phyloP scores from a whole-genome alignment of 30 jellyfish, hydroid and myxozoan genomes.

The Pelagia noctiluca region DNA sequence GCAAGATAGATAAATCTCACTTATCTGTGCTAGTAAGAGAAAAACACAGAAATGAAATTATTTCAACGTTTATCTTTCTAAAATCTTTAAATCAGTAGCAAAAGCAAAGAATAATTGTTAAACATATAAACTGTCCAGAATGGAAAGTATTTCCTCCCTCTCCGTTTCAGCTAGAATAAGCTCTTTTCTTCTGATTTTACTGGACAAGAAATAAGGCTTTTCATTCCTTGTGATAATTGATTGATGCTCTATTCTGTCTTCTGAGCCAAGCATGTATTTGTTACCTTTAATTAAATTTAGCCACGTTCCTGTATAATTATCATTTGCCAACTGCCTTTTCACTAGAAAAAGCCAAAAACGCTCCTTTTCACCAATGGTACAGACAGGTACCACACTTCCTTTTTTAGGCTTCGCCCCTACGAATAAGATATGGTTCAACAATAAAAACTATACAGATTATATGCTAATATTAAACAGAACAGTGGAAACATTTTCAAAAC shows the following conservation, averaged over 20 bases:
- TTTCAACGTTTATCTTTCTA: neutral
- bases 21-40: neutral
- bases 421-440: too few relatives aligned
- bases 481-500: neutral
- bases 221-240: too few relatives aligned
- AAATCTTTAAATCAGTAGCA: neutral
- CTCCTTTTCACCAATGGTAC: too few relatives aligned
- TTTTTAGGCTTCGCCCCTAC: too few relatives aligned
- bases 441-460: too few relatives aligned
- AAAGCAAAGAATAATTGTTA: neutral
- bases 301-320: too few relatives aligned
- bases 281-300: too few relatives aligned
- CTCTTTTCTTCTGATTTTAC: neutral
- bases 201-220: neutral
- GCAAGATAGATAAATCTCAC: neutral
- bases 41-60: neutral
- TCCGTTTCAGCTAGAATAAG: neutral
- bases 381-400: too few relatives aligned
- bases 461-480: neutral
- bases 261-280: too few relatives aligned
- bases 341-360: constrained; percentile 1
- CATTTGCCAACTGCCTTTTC: neutral
- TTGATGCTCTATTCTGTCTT: constrained; percentile 3
- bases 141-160: neutral
- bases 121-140: neutral